Base-by-base conservation (phyloP, 2,113 vertebrate genomes). In the Fukomys damarensis region DNA sequence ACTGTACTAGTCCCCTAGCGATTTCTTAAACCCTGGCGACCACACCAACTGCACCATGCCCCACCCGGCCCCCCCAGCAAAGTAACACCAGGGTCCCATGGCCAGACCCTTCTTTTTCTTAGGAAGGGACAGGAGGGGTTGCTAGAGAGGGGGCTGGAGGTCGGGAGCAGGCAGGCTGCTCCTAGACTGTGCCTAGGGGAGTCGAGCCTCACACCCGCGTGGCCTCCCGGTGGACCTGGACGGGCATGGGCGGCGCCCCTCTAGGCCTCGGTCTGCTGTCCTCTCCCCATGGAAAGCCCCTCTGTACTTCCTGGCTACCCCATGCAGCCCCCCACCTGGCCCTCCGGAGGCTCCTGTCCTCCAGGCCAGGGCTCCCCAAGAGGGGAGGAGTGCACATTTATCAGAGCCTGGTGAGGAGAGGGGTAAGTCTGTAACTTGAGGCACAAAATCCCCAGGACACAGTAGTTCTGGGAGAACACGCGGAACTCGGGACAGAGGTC, bases 151-250 rank as follows among this genome's bases (percentile, higher is more conserved):
- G 16, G 52, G 30, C 86, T 81, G 5, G 56, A 10, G 28, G 43
- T 35, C 46, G 66, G 41, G 12, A 30, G 20, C 43, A 35, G 38
- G 58, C 35, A 35, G 46, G 2, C 0, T 66, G 74, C 35, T 26
- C 32, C 19, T 1, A 59, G 56, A 20, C 46, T 52, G 0, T 0
- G 1, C 52, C 35, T 41, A 0, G 0, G 1, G 9, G 4, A 17
- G 32, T 30, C 28, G 56, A 26, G 66, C 2, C 41, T 14, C 52
- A 13, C 26, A 3, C 8, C 7, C 28, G 7, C 13, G 28, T 2
- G 28, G 74, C 12, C 12, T 20, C 28, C 22, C 38, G 63, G 43
- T n/a, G 24, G 20, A 59, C 28, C 49, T 24, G 74, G 58, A 43
- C 17, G 66, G 28, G 1, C 8, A 2, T 0, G 7, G 9, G 16